These are phyloP conservation scores for Acleris literana DNA, from an alignment of 2,888 invertebrate genomes.

Conservation along the genomic window DNA sequence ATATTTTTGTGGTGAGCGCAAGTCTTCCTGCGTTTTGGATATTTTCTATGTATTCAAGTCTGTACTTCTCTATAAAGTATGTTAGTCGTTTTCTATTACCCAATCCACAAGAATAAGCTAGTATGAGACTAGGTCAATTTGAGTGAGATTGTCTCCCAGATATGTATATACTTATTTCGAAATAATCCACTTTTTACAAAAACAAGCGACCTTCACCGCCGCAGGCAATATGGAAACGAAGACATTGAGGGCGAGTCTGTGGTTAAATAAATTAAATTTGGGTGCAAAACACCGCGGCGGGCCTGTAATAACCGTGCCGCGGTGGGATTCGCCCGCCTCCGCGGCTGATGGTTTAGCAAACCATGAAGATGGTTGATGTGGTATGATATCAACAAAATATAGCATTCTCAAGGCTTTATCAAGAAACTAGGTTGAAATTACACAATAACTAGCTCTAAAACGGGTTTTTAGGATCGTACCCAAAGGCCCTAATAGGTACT, in stretches of 20 bases:
- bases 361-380: constrained; percentile 42
- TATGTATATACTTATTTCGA: neutral
- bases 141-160: neutral
- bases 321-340: constrained; percentile 34
- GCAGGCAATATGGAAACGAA: constrained; percentile 32
- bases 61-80: no score
- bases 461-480: no score
- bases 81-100: no score
- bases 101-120: no score
- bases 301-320: constrained; percentile 61
- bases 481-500: no score
- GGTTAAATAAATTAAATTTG: constrained; percentile 69
- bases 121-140: neutral
- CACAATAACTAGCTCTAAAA: no score
- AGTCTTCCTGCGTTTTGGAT: no score
- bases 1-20: no score
- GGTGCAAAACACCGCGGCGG: constrained; percentile 60
- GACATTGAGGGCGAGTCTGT: constrained; percentile 40
- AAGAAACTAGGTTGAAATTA: no score
- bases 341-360: constrained; percentile 12
- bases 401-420: no score
- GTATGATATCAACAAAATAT: constrained; percentile 1
- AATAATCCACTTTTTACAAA: constrained; percentile 17
- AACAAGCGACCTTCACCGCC: constrained; percentile 26
- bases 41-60: no score